Percentiles rank a stretch among this genome's conserved stretches.
Conservation (phyloP, 2,113 vertebrate species). For the Strix uralensis region DNA sequence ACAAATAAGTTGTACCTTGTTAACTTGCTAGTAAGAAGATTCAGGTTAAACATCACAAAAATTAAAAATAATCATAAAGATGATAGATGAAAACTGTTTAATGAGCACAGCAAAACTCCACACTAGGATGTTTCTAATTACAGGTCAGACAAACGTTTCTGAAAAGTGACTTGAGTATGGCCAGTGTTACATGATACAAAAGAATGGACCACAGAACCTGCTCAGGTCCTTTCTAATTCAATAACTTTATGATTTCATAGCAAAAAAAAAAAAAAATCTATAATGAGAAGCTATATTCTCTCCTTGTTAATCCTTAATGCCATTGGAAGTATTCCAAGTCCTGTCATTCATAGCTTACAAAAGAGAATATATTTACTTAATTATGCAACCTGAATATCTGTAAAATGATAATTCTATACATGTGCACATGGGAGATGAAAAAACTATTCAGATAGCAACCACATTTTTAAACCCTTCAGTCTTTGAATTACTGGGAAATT, state of each 20-base stretch:
- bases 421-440: not conserved
- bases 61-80: not conserved
- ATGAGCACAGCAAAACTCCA: not conserved
- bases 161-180: accelerated
- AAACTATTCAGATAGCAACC: not conserved
- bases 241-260: not conserved
- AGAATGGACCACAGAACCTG: not conserved
- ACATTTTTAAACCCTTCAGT: not conserved
- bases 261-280: not conserved
- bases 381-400: not conserved
- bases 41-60: not conserved
- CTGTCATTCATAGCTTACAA: not conserved
- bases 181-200: not conserved
- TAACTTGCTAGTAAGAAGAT: not conserved
- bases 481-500: not conserved
- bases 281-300: not conserved
- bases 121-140: not conserved
- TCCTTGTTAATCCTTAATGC: not conserved
- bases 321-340: not conserved
- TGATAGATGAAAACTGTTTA: not conserved
- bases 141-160: not conserved
- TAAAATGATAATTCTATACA: not conserved
- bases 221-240: not conserved
- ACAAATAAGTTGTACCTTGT: accelerated
- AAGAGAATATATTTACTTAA: not conserved